A percentile compares a stretch with the other conserved stretches of the same genome.
phyloP scores from a whole-genome alignment of 2,888 invertebrate species.

The Thecocarcelia acutangulata region DNA sequence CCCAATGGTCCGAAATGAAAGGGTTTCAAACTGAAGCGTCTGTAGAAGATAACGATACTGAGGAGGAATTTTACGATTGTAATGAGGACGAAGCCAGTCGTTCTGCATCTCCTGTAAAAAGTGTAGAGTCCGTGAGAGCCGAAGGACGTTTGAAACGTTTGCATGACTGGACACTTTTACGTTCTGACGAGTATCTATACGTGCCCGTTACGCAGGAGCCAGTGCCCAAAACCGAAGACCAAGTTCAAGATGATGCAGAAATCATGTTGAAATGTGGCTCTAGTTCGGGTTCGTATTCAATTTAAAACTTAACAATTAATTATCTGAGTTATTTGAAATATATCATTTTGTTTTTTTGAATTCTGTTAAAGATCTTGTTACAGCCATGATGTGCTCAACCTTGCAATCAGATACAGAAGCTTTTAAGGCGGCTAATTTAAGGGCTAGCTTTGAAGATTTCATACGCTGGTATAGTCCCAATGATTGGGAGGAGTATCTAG shows the following conservation, averaged over 20 bases:
- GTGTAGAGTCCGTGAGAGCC: constrained; percentile 80
- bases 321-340: neutral
- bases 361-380: constrained; percentile 87
- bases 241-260: constrained; percentile 95
- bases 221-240: constrained; percentile 98
- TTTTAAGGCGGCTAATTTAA: constrained; percentile 99
- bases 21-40: neutral
- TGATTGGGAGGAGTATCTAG: constrained; percentile 90
- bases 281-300: constrained; percentile 83
- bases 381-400: constrained; percentile 96
- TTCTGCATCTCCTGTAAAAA: constrained; percentile 32
- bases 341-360: neutral
- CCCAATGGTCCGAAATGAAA: neutral
- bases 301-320: no score
- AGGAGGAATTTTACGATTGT: constrained; percentile 92
- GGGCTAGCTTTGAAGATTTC: constrained; percentile 94
- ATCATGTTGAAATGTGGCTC: constrained; percentile 93
- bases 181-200: constrained; percentile 88
- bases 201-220: constrained; percentile 94
- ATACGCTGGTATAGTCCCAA: constrained; percentile 99
- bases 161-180: constrained; percentile 86
- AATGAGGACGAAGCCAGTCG: constrained; percentile 82
- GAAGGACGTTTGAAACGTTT: constrained; percentile 88
- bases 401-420: constrained; percentile 98
- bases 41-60: constrained; percentile 59